Evolutionary conservation across 2,113 vertebrate genomes (phyloP).

Genomic region (Tragelaphus scriptus): DNA sequence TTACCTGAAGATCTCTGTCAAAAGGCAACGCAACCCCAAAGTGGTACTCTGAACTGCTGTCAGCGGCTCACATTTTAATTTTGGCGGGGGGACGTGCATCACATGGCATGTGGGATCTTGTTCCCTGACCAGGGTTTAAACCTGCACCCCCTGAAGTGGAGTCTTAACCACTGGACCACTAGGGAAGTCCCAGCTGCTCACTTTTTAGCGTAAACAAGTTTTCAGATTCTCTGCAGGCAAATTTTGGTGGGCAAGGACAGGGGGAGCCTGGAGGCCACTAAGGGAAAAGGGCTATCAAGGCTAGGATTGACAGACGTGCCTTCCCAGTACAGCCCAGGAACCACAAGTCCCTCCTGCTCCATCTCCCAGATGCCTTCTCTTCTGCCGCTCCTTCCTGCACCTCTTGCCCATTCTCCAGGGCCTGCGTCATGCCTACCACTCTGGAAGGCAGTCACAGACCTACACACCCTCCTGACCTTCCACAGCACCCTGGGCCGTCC

Average conservation of each 20-base stretch:
- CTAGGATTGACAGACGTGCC: neutral
- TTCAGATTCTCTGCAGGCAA: neutral
- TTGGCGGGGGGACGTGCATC: rapidly evolving
- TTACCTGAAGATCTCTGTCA: neutral
- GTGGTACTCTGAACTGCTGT: neutral
- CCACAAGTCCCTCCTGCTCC: neutral
- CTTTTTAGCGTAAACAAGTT: neutral
- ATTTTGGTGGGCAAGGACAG: neutral
- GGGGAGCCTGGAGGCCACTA: neutral
- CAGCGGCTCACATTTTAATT: neutral
- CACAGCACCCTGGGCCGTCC: neutral
- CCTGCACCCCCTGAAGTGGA: neutral
- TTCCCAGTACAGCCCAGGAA: neutral
- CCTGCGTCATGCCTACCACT: neutral
- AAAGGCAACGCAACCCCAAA: neutral
- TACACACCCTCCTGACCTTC: neutral
- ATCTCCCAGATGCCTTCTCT: neutral
- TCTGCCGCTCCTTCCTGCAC: neutral
- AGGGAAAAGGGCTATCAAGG: neutral
- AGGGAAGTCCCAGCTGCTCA: neutral
- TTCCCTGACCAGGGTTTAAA: neutral
- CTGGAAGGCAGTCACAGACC: neutral
- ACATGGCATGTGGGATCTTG: neutral
- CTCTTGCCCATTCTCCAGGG: neutral
- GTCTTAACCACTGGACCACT: neutral